Percentiles rank a stretch among this genome's conserved stretches.
These are phyloP conservation scores for Anthophora plumipes DNA, from an alignment of 2,888 invertebrate genomes.

Conservation along the genomic window DNA sequence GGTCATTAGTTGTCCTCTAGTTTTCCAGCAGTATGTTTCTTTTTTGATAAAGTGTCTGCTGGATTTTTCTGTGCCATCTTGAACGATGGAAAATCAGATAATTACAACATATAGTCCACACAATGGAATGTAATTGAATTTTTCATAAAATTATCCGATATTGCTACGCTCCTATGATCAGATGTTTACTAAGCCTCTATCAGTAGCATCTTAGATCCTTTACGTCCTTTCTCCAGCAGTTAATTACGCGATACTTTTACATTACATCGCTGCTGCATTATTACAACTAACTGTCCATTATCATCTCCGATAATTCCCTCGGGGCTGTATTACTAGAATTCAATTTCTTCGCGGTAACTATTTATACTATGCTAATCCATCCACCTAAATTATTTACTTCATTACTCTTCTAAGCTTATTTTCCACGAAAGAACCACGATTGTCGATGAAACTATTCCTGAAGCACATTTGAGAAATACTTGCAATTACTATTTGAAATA, in stretches of 20 bases:
- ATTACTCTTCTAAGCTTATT: neutral
- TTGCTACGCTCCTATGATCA: neutral
- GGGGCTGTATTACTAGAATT: neutral
- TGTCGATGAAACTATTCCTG: too few relatives aligned
- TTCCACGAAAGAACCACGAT: neutral
- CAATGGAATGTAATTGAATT: constrained; percentile 3
- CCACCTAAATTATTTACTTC: neutral
- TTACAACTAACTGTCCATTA: constrained; percentile 1
- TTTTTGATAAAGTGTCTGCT: too few relatives aligned
- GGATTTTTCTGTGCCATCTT: too few relatives aligned
- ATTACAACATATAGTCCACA: too few relatives aligned
- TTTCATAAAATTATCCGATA: neutral
- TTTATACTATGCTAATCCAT: constrained; percentile 22
- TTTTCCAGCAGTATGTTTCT: too few relatives aligned
- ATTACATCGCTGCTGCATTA: neutral
- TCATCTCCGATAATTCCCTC: neutral
- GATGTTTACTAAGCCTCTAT: neutral
- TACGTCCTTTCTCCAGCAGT: neutral
- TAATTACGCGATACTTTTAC: constrained; percentile 5
- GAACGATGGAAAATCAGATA: too few relatives aligned
- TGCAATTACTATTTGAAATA: too few relatives aligned
- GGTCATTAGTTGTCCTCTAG: too few relatives aligned
- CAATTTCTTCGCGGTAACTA: neutral
- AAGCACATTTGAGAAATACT: too few relatives aligned
- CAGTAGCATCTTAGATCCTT: neutral